phyloP scores from a whole-genome alignment of 2,888 invertebrate genomes.

The Microplitis manilae region DNA sequence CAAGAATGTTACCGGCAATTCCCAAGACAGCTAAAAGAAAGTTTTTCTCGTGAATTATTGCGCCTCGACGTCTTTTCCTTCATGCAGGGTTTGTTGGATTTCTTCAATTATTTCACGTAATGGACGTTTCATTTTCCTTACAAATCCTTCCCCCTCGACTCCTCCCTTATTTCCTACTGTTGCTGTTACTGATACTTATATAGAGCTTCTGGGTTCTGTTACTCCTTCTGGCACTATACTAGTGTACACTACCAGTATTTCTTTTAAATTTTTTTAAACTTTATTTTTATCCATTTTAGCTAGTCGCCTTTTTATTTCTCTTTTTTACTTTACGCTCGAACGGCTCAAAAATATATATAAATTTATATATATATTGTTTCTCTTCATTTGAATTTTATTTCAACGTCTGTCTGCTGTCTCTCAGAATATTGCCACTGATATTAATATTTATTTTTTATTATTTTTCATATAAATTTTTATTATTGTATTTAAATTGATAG shows the following conservation, averaged over 20 bases:
- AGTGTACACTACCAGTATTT: background rate
- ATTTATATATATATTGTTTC: background rate
- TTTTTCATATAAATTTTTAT: background rate
- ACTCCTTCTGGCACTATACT: too few relatives aligned
- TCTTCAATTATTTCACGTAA: conserved; percentile 42
- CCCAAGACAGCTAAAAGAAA: conserved; percentile 38
- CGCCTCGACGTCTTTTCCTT: conserved; percentile 34
- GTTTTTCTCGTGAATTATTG: conserved; percentile 44
- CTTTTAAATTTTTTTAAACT: background rate
- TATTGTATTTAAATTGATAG: background rate
- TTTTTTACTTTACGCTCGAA: background rate
- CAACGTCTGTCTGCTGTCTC: background rate
- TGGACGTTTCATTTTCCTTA: conserved; percentile 40
- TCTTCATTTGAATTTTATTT: conserved; percentile 2
- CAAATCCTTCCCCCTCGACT: conserved; percentile 14
- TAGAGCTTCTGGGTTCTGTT: too few relatives aligned
- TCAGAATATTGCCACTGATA: background rate
- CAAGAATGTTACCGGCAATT: conserved; percentile 36
- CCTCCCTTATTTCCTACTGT: background rate
- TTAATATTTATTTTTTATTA: conserved; percentile 3
- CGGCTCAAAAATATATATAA: background rate
- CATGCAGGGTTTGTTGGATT: conserved; percentile 37
- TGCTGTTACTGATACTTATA: background rate
- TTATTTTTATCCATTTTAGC: conserved; percentile 13
- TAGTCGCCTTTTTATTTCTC: conserved; percentile 7